A percentile compares a stretch with the other conserved stretches of the same genome.
Conservation (phyloP, 2,113 vertebrate species). For the Hippocampus zosterae region DNA sequence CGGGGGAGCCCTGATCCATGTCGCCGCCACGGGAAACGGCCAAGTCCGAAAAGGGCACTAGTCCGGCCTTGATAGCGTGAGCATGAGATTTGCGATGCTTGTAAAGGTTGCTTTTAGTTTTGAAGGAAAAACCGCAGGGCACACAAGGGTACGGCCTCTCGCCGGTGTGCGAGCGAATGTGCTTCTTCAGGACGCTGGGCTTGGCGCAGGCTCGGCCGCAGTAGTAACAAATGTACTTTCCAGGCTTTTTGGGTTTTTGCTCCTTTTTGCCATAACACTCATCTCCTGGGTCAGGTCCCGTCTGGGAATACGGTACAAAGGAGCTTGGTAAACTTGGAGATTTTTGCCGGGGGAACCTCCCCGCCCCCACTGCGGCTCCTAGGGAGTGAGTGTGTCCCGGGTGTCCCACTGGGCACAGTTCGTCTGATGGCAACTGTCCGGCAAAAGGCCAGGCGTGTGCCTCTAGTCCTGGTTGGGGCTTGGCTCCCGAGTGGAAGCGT, state of each 20-base stretch:
- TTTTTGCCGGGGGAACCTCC: slow-evolving; percentile 84
- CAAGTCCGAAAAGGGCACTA: slow-evolving; percentile 91
- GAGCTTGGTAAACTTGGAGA: slow-evolving; percentile 84
- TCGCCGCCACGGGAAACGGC: slow-evolving; percentile 81
- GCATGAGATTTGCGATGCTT: slow-evolving; percentile 99
- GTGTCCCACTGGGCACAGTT: slow-evolving; percentile 81
- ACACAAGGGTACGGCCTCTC: slow-evolving; percentile 94
- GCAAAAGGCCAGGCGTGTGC: slow-evolving; percentile 87
- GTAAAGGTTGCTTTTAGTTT: slow-evolving; percentile 99
- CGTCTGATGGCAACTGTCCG: slow-evolving; percentile 86
- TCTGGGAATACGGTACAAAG: slow-evolving; percentile 89
- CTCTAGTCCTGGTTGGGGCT: slow-evolving; percentile 88
- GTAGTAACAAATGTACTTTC: slow-evolving; percentile 96
- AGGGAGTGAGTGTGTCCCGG: slow-evolving; percentile 83
- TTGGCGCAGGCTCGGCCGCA: slow-evolving; percentile 97
- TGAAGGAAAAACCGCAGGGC: slow-evolving; percentile 98
- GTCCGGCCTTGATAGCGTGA: slow-evolving; percentile 97
- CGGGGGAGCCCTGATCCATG: slow-evolving; percentile 81
- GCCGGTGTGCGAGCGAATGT: slow-evolving; percentile 96
- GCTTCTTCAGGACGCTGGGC: slow-evolving; percentile 97
- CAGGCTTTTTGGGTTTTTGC: slow-evolving; percentile 95
- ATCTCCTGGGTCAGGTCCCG: slow-evolving; percentile 82
- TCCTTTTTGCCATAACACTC: slow-evolving; percentile 89
- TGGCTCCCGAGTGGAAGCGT: slow-evolving; percentile 81
- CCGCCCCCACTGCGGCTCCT: slow-evolving; percentile 50